These are phyloP conservation scores for Haliclona indistincta DNA, from an alignment of 37 sponge, comb jelly and placozoan genomes.

Conservation along the genomic window DNA sequence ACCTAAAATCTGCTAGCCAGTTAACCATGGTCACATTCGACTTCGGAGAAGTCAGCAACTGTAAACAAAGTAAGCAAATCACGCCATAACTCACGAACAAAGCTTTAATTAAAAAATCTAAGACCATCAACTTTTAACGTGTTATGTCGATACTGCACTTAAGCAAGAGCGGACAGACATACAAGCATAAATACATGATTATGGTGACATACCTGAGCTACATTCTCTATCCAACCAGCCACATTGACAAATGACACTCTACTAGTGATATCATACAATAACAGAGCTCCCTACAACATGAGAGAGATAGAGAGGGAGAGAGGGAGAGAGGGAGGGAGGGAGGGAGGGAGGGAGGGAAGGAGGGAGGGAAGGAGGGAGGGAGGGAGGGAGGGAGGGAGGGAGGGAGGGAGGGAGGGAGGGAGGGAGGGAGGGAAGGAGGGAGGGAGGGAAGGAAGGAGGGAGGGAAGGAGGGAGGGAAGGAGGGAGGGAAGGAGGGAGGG, in stretches of 20 bases:
- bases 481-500: background rate
- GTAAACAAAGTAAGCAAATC: too few relatives aligned
- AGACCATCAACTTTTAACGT: too few relatives aligned
- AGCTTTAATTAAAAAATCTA: too few relatives aligned
- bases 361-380: background rate
- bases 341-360: background rate
- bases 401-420: background rate
- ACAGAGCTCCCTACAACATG: conserved; percentile 55
- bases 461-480: background rate
- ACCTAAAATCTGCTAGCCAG: too few relatives aligned
- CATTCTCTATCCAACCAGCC: conserved; percentile 48
- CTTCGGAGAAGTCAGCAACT: too few relatives aligned
- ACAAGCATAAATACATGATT: background rate
- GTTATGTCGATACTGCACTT: too few relatives aligned
- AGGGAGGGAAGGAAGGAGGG: background rate
- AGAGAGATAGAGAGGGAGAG: background rate
- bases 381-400: background rate
- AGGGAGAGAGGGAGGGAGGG: background rate
- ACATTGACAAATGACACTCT: conserved; percentile 46
- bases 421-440: background rate
- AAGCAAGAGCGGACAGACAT: background rate
- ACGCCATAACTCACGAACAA: too few relatives aligned
- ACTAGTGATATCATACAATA: conserved; percentile 79
- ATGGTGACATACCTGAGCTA: background rate
- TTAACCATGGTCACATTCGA: too few relatives aligned